Percentiles rank a stretch among this genome's conserved stretches.
Evolutionary conservation across 1,140 invertebrate genomes (phyloP).

Genomic region (Cardiocondyla obscurior): DNA sequence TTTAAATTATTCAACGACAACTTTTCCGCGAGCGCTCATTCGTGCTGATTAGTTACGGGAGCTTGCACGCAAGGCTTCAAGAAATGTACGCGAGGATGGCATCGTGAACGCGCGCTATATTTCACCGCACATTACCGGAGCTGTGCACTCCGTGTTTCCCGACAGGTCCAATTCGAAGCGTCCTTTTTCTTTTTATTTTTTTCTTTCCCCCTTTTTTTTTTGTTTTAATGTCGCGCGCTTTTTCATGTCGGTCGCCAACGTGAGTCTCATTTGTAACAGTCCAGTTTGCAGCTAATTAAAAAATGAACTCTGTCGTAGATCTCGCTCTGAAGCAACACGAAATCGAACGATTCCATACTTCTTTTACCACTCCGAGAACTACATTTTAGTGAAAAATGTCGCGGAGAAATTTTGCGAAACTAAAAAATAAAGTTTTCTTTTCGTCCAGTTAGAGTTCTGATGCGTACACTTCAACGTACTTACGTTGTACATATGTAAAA

Average conservation of each 20-base stretch:
- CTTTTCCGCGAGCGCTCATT: neutral
- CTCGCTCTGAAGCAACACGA: neutral
- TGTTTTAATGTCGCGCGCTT: neutral
- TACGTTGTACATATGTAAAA: no score
- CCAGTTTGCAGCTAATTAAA: neutral
- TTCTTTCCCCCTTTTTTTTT: neutral
- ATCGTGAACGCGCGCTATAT: neutral
- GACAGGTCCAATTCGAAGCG: neutral
- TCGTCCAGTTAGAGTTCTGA: neutral
- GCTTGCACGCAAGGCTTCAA: neutral
- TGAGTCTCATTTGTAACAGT: slow-evolving; percentile 3
- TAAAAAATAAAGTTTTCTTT: neutral
- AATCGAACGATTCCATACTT: neutral
- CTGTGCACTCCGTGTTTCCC: neutral
- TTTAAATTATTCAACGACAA: slow-evolving; percentile 43
- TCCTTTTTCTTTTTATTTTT: neutral
- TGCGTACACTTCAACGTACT: no score
- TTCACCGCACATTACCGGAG: slow-evolving; percentile 2
- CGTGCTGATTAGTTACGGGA: slow-evolving; percentile 14
- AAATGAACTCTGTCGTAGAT: neutral
- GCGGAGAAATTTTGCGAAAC: neutral
- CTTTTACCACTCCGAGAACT: neutral
- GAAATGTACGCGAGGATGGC: neutral
- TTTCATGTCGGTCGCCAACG: neutral
- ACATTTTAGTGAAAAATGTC: neutral